These are phyloP conservation scores for Heterodera schachtii DNA, from an alignment of 1,140 invertebrate genomes.

Conservation along the genomic window DNA sequence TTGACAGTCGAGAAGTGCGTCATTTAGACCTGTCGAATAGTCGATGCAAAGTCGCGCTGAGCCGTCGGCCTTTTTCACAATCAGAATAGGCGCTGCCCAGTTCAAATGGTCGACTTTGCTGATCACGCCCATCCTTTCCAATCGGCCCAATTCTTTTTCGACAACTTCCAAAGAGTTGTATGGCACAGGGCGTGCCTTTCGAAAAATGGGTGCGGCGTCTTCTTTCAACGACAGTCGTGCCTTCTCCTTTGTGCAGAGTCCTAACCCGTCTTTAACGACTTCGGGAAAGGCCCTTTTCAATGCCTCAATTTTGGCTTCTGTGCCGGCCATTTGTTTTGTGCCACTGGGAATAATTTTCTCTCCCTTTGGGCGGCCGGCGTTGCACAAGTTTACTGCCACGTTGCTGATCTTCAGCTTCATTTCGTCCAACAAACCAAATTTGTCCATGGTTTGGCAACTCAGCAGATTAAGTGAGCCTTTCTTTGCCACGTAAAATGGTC, in stretches of 20 bases:
- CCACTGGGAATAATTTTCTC: neutral
- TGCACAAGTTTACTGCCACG: neutral
- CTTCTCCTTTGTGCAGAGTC: constrained; percentile 30
- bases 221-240: constrained; percentile 39
- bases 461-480: neutral
- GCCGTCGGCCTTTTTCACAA: too few species aligned
- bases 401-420: neutral
- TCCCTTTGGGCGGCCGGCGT: neutral
- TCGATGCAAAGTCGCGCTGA: constrained; percentile 26
- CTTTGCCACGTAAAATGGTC: neutral
- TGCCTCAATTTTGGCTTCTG: neutral
- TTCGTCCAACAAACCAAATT: constrained; percentile 2
- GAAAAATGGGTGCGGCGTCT: constrained; percentile 30
- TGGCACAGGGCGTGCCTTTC: constrained; percentile 46
- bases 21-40: constrained; percentile 54
- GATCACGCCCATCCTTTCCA: too few species aligned
- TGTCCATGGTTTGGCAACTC: neutral
- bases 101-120: too few species aligned
- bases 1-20: too few species aligned
- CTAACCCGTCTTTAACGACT: constrained; percentile 20
- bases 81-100: too few species aligned
- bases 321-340: neutral
- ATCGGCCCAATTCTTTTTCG: too few species aligned
- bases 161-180: too few species aligned
- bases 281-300: constrained; percentile 23